phyloP scores from a whole-genome alignment of 2,113 vertebrate genomes.

The Strigops habroptila region DNA sequence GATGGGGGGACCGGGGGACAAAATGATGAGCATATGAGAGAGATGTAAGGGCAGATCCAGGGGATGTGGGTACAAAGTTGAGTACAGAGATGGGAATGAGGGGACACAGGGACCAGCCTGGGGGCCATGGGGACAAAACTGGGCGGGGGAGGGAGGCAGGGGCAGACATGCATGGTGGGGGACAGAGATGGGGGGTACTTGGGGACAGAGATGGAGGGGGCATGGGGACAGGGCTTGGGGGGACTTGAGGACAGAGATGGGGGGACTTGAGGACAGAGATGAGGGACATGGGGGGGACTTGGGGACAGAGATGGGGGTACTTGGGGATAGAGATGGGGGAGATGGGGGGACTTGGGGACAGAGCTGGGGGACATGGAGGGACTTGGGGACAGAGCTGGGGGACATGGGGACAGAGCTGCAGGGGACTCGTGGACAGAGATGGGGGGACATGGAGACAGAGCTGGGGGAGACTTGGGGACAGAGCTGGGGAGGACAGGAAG shows the following conservation, averaged over 20 bases:
- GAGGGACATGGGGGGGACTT: too few species aligned
- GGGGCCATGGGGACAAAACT: not conserved
- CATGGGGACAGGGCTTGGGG: not conserved
- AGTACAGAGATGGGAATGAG: not conserved
- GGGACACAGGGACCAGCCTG: not conserved
- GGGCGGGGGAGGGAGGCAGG: not conserved
- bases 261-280: not conserved
- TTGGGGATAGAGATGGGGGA: too few species aligned
- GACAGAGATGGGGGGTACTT: too few species aligned
- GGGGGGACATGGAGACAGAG: too few species aligned
- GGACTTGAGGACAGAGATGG: not conserved
- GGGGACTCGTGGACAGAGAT: too few species aligned
- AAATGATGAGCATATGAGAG: not conserved
- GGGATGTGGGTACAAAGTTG: not conserved
- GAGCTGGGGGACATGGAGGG: too few species aligned
- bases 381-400: too few species aligned
- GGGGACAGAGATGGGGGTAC: too few species aligned
- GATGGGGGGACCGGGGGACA: not conserved
- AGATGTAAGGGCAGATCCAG: not conserved
- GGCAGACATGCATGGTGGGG: not conserved
- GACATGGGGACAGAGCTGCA: too few species aligned
- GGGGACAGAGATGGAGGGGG: not conserved
- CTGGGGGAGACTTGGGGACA: too few species aligned
- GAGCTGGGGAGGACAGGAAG: too few species aligned
- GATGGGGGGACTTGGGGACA: too few species aligned